Evolutionary conservation across 2,797 vertebrate genomes (phyloP), one percentile per base, ranked within the genome.

Genomic region (Etheostoma perlongum): DNA sequence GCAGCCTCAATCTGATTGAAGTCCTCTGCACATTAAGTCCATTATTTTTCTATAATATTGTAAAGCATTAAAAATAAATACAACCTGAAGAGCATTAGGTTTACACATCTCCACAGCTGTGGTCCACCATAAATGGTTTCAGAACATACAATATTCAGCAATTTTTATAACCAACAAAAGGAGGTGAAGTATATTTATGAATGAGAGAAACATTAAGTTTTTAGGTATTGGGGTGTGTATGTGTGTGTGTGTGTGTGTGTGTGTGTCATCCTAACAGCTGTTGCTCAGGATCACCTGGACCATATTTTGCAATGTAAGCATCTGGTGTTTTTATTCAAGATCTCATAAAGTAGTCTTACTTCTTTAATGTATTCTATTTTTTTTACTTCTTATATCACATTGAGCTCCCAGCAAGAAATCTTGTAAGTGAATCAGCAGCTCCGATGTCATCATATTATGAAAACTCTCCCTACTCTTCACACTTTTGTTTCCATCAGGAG

Each of bases 1-100:
- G 60, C 27, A 55, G 16, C 51, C 68, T 72, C n/a, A 16, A 15
- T 71, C 25, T 9, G 60, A 52, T 48, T 48, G 55, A 36, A 52
- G 19, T 44, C 18, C 18, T 51, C 21, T 40, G 6, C 49, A 53
- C 13, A 11, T 25, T 0, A 52, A 21, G 47, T 64, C 8, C 4
- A 4, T 13, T 19, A 33, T 21, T 66, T 40, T 40, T 40, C 36
- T 40, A 40, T 40, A 40, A 11, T 11, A 40, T 40, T 40, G 36
- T 12, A 40, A 40, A 40, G 10, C 10, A 40, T 40, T 40, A 40
- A 12, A 40, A 12, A 3, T 12, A 12, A 12, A 40, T 36, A 53
- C 44, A 25, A 59, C 47, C n/a, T 40, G 0, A 23, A 49, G 44
- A 8, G 5, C 19, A 54, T 18, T 11, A 12, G 44, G 1, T 61